Conservation (phyloP, 1,140 invertebrate genomes). For the Caerostris darwini region DNA sequence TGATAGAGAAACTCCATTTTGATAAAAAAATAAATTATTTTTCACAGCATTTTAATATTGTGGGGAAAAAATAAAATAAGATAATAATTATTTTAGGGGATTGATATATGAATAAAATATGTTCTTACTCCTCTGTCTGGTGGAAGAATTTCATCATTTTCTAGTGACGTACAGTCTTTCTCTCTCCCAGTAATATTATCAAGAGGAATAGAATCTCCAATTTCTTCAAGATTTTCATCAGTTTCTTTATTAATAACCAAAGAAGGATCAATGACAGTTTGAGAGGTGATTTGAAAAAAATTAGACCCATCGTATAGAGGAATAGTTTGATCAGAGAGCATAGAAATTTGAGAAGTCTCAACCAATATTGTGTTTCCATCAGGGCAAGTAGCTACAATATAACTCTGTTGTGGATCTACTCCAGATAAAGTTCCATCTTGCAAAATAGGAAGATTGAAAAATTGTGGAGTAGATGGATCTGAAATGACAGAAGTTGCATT, state of each 20-base stretch:
- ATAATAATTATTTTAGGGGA: neutral
- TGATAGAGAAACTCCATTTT: too few relatives aligned
- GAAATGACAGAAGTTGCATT: constrained; percentile 33
- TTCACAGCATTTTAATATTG: too few relatives aligned
- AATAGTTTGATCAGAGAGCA: constrained; percentile 57
- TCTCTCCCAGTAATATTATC: constrained; percentile 36
- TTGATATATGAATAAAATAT: neutral
- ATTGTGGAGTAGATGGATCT: constrained; percentile 44
- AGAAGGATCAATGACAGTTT: constrained; percentile 34
- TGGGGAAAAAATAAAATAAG: too few relatives aligned
- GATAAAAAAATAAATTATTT: too few relatives aligned
- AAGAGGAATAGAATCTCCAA: neutral
- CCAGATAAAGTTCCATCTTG: constrained; percentile 58
- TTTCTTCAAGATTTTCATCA: constrained; percentile 8
- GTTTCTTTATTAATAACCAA: constrained; percentile 1
- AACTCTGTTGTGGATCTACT: constrained; percentile 58
- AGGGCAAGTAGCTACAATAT: constrained; percentile 68
- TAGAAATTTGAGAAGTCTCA: constrained; percentile 71
- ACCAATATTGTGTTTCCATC: constrained; percentile 76
- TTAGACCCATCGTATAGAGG: constrained; percentile 69
- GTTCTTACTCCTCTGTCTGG: constrained; percentile 65
- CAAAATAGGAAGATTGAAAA: constrained; percentile 65
- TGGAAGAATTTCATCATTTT: constrained; percentile 69
- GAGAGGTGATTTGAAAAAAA: constrained; percentile 62
- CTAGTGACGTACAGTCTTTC: neutral